Evolutionary conservation across 2,888 invertebrate genomes (phyloP).

Genomic region (Idaea aversata): DNA sequence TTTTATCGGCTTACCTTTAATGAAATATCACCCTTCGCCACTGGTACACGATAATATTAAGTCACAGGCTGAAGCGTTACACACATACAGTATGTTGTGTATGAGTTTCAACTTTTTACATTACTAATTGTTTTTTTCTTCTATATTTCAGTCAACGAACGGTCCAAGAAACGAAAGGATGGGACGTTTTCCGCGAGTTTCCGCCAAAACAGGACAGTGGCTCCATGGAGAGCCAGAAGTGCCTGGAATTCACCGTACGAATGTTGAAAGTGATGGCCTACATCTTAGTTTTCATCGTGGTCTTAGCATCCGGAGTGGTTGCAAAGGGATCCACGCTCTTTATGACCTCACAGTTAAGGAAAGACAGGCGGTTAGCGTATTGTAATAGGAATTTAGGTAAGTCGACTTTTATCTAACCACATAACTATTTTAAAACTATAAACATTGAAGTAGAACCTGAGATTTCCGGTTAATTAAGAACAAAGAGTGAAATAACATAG

Average conservation of each 20-base stretch:
- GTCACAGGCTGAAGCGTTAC: neutral
- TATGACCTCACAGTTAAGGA: constrained; percentile 94
- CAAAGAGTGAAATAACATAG: neutral
- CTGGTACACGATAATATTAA: neutral
- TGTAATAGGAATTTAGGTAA: constrained; percentile 93
- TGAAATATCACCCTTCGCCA: too few relatives aligned
- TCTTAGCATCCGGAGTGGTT: constrained; percentile 91
- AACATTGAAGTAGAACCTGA: neutral
- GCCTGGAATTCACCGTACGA: constrained; percentile 91
- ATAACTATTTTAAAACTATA: neutral
- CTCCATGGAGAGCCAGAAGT: constrained; percentile 93
- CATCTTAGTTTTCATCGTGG: constrained; percentile 90
- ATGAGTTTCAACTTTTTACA: neutral
- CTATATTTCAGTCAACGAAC: constrained; percentile 86
- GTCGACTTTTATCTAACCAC: constrained; percentile 27
- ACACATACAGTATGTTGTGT: neutral
- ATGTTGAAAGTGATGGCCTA: constrained; percentile 92
- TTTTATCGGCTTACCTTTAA: too few relatives aligned
- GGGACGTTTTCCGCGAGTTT: constrained; percentile 97
- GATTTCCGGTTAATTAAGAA: neutral
- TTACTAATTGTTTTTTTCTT: constrained; percentile 11
- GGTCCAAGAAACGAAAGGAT: constrained; percentile 93
- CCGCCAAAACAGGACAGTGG: constrained; percentile 94
- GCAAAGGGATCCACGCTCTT: constrained; percentile 94
- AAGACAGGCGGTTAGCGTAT: constrained; percentile 87